These are phyloP conservation scores for Gymnosoma rotundatum DNA, from an alignment of 2,888 invertebrate genomes.

Conservation along the genomic window DNA sequence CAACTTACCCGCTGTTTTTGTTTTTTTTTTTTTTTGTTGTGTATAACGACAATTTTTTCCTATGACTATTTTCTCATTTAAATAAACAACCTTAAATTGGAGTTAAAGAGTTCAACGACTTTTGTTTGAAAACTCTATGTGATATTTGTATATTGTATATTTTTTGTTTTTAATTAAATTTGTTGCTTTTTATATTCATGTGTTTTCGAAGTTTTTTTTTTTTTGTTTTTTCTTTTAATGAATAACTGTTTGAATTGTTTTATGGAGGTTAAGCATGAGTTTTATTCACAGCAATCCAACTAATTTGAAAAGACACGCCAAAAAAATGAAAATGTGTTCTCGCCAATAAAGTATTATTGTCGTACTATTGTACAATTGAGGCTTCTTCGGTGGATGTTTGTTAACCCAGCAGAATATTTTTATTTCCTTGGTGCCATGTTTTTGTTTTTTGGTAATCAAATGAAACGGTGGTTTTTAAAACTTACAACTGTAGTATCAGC, in stretches of 20 bases:
- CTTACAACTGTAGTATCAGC: too few relatives aligned
- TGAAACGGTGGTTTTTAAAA: too few relatives aligned
- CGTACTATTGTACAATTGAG: too few relatives aligned
- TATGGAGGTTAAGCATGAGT: slow-evolving; percentile 57
- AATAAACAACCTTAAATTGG: slow-evolving; percentile 64
- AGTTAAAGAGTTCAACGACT: slow-evolving; percentile 67
- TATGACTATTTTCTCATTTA: slow-evolving; percentile 43
- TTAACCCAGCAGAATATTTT: too few relatives aligned
- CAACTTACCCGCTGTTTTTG: slow-evolving; percentile 4
- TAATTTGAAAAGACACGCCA: neutral
- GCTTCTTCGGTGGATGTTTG: too few relatives aligned
- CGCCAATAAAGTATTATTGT: neutral
- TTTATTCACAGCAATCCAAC: slow-evolving; percentile 27
- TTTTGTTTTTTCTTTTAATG: slow-evolving; percentile 30
- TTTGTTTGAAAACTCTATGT: slow-evolving; percentile 34
- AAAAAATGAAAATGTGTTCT: neutral
- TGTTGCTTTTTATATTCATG: slow-evolving; percentile 24
- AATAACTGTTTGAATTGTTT: slow-evolving; percentile 64
- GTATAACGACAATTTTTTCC: slow-evolving; percentile 52
- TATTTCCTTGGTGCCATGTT: too few relatives aligned
- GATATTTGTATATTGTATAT: slow-evolving; percentile 26
- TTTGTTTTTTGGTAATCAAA: too few relatives aligned
- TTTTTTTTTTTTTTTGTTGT: neutral
- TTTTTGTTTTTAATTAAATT: slow-evolving; percentile 18
- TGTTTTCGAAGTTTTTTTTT: neutral